phyloP scores from a whole-genome alignment of 2,888 invertebrate species.

The Anaspis maculata region DNA sequence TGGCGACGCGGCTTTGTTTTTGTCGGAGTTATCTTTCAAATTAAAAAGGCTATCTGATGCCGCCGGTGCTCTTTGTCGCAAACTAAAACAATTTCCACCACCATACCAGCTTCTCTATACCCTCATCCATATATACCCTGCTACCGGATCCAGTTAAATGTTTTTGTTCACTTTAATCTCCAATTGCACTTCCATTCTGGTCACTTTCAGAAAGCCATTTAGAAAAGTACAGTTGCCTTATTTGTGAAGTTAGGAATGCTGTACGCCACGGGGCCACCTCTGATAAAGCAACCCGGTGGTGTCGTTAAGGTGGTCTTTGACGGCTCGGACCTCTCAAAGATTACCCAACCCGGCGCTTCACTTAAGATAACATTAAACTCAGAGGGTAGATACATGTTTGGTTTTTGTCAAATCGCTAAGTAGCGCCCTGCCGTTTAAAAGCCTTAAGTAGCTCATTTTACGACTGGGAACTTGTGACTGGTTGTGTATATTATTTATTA shows the following conservation, averaged over 20 bases:
- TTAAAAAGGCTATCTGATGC: no score
- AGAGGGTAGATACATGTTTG: slow-evolving; percentile 25
- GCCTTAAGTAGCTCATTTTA: slow-evolving; percentile 6
- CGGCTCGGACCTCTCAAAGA: slow-evolving; percentile 16
- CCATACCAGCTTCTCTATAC: no score
- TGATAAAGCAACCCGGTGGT: no score
- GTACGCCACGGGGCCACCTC: no score
- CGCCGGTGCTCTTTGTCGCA: no score
- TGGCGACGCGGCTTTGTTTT: slow-evolving; percentile 7
- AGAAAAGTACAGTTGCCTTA: slow-evolving; percentile 15
- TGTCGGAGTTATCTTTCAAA: slow-evolving; percentile 7
- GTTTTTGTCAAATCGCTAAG: slow-evolving; percentile 33
- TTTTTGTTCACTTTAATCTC: no score
- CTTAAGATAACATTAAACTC: slow-evolving; percentile 32
- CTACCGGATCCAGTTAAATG: no score
- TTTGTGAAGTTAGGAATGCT: no score
- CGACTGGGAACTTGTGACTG: not conserved
- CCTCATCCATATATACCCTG: no score
- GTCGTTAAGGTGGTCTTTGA: slow-evolving; percentile 26
- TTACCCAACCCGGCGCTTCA: slow-evolving; percentile 23
- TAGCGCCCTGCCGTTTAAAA: slow-evolving; percentile 15
- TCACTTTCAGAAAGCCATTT: slow-evolving; percentile 7
- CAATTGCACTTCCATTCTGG: not conserved
- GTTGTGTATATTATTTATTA: no score
- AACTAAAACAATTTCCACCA: no score